Base-by-base conservation (phyloP, 2,888 invertebrate species). In the Clunio marinus region DNA sequence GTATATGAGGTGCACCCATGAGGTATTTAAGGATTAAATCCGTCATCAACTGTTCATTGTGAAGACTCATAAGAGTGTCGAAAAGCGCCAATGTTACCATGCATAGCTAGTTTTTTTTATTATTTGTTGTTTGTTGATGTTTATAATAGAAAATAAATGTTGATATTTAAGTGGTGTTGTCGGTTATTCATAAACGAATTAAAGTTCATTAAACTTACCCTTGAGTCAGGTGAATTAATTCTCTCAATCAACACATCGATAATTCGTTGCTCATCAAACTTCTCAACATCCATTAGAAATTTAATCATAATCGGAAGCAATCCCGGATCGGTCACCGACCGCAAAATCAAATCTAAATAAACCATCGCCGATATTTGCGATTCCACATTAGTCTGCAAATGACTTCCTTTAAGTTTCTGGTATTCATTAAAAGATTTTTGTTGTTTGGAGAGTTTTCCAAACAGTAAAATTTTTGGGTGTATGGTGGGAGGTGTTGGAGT, bases 11-110 rank as follows among this genome's bases (percentile, higher is more conserved):
- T 74, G 90, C 89, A 0, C 91, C 89, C 73, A 88, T 83, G 71
- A 97, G 82, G 76, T 94, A 88, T 75, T 91, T 92, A 75, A 93
- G 87, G 58, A 95, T 85, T 60, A 97, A 81, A 75, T 96, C 94
- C 73, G 95, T 81, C 91, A 98, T 93, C 57, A 97, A 86, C 77
- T 98, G 98, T 79, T 98, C 98, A 80, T 95, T 96, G 78, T 96
- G 92, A 70, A 97, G 81, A 73, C 92, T 89, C 65, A 97, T 83
- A 70, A 98, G 81, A 0, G 95, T 94, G 76, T 94, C 91, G 78
- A 98, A 92, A 10, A 98, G 80, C 0, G 93, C 88, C 73, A 98
- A 80, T 0, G 96, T 91, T 8, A 96, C 93, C 74, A 96, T 83
- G 71, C 94, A 92, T 15, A 91, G 78, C 86, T 88, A 2, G n/a